These are phyloP conservation scores for Mythimna pallens DNA, from an alignment of 2,888 invertebrate species.

Conservation along the genomic window DNA sequence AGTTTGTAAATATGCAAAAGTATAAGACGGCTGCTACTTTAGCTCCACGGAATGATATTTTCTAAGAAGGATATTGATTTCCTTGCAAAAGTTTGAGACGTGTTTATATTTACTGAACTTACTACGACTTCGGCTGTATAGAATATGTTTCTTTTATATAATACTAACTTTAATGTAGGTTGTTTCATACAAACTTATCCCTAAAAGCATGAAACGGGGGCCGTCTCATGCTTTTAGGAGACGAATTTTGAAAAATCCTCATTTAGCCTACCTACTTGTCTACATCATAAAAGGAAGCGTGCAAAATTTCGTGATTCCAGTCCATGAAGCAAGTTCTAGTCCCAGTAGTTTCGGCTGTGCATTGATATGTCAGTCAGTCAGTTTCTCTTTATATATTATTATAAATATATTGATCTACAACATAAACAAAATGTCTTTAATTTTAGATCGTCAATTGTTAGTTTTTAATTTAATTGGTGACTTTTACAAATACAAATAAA, in stretches of 20 bases:
- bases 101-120: conserved; percentile 30
- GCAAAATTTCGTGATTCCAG: too few relatives aligned
- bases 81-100: conserved; percentile 24
- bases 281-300: too few relatives aligned
- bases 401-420: background rate
- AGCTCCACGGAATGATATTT: conserved; percentile 23
- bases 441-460: background rate
- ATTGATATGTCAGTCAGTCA: too few relatives aligned
- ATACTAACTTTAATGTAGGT: too few relatives aligned
- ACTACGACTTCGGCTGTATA: conserved; percentile 17
- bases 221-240: too few relatives aligned
- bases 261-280: too few relatives aligned
- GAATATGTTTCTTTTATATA: background rate
- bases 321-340: too few relatives aligned
- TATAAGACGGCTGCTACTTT: conserved; percentile 29
- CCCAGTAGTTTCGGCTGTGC: too few relatives aligned
- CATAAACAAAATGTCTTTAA: background rate
- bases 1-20: conserved; percentile 41
- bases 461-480: conserved; percentile 7
- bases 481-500: background rate
- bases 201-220: too few relatives aligned
- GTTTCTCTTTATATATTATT: background rate
- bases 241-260: too few relatives aligned
- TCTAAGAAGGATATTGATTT: conserved; percentile 36
- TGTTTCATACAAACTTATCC: too few relatives aligned